A percentile compares a stretch with the other conserved stretches of the same genome.
Evolutionary conservation across 23 tunicate species (phyloP).

Genomic region (Trididemnum clinides): DNA sequence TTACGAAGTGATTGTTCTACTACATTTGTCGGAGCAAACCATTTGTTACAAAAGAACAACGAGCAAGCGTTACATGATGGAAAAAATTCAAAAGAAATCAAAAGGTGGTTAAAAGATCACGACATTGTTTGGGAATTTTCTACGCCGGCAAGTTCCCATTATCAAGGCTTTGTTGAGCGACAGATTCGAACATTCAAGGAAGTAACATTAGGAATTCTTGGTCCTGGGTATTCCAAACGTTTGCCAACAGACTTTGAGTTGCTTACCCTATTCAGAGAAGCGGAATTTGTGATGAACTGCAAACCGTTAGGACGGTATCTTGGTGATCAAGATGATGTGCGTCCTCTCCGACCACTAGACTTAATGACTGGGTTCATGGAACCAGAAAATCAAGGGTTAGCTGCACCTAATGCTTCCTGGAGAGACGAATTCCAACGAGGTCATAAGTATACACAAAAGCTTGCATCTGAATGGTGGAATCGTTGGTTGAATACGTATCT

Average conservation of each 20-base stretch:
- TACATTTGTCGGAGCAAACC: neutral
- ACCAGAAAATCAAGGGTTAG: neutral
- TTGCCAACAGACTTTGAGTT: conserved; percentile 2
- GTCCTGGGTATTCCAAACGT: neutral
- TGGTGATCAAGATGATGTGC: neutral
- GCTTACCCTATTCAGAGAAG: neutral
- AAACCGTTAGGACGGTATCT: neutral
- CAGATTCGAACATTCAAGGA: neutral
- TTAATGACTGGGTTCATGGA: neutral
- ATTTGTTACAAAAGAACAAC: neutral
- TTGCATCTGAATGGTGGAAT: conserved; percentile 1
- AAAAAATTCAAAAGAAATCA: neutral
- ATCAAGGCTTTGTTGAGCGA: neutral
- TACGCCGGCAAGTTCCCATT: neutral
- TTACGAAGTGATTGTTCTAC: neutral
- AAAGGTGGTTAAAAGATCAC: neutral
- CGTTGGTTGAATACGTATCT: neutral
- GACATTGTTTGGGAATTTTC: neutral
- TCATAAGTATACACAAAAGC: neutral
- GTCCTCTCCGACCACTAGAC: neutral
- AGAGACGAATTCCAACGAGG: neutral
- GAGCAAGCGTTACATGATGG: neutral
- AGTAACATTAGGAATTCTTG: neutral
- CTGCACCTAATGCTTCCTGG: too few relatives aligned
- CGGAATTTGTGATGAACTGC: neutral